Percentiles rank a stretch among this genome's conserved stretches.
Conservation (phyloP, 2,113 vertebrate genomes). For the Melanocharis versteri region DNA sequence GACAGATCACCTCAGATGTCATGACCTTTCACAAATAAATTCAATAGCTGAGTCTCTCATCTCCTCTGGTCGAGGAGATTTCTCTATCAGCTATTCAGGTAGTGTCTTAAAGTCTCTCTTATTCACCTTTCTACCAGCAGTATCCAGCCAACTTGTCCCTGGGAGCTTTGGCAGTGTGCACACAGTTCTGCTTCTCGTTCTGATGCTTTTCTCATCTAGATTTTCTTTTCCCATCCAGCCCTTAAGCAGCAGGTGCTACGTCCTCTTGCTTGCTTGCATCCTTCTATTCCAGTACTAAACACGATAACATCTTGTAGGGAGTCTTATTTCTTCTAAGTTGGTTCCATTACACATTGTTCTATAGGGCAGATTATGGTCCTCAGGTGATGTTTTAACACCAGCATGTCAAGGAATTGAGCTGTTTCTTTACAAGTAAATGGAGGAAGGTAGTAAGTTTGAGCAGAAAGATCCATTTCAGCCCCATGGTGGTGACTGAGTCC, state of each 20-base stretch:
- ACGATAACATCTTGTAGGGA: neutral
- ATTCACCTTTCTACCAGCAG: neutral
- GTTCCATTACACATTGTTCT: neutral
- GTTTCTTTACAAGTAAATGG: neutral
- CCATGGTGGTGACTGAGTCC: neutral
- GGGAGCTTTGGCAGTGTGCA: neutral
- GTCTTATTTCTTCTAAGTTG: neutral
- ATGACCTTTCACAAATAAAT: neutral
- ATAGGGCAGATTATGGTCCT: neutral
- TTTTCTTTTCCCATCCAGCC: neutral
- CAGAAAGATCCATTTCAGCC: neutral
- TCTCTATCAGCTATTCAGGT: neutral
- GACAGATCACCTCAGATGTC: neutral
- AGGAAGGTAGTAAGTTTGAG: neutral
- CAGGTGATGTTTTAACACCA: neutral
- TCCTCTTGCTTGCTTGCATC: neutral
- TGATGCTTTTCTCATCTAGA: neutral
- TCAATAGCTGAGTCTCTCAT: neutral
- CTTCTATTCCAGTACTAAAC: neutral
- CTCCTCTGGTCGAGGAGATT: neutral
- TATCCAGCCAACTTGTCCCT: neutral
- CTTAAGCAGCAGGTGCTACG: neutral
- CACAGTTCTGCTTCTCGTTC: neutral
- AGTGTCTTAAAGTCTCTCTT: neutral
- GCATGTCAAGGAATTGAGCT: neutral